Percentiles rank a stretch among this genome's conserved stretches.
These are phyloP conservation scores for Sceloporus tristichus DNA, from an alignment of 2,113 vertebrate genomes.

Conservation along the genomic window DNA sequence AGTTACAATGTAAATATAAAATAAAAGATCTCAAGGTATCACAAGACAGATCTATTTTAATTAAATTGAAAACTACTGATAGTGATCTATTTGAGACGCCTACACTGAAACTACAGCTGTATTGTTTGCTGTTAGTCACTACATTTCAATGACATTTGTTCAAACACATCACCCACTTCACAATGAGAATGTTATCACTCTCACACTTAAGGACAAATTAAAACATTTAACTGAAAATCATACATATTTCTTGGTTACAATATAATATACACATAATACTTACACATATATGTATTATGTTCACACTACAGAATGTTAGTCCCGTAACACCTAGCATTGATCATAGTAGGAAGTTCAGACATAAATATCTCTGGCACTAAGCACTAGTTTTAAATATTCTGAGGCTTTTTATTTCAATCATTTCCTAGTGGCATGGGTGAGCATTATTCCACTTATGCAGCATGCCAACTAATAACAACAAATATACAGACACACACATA, in stretches of 20 bases:
- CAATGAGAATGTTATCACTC: neutral
- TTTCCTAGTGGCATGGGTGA: slow-evolving; percentile 53
- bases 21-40: slow-evolving; percentile 28
- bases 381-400: slow-evolving; percentile 36
- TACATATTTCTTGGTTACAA: neutral
- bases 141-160: slow-evolving; percentile 46
- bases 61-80: slow-evolving; percentile 26
- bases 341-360: slow-evolving; percentile 15
- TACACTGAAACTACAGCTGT: slow-evolving; percentile 66
- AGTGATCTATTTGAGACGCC: slow-evolving; percentile 54
- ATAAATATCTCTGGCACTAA: slow-evolving; percentile 51
- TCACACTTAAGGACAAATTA: neutral
- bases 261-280: neutral
- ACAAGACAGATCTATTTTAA: slow-evolving; percentile 47
- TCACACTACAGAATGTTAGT: neutral
- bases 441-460: slow-evolving; percentile 63
- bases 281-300: neutral
- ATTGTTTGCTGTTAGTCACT: slow-evolving; percentile 56
- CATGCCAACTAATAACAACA: slow-evolving; percentile 61
- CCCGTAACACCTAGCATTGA: neutral
- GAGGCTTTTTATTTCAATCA: slow-evolving; percentile 35
- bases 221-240: neutral
- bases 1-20: slow-evolving; percentile 29
- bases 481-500: slow-evolving; percentile 52
- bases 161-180: slow-evolving; percentile 16